Percentiles rank a stretch among this genome's conserved stretches.
phyloP scores from a whole-genome alignment of 2,797 vertebrate genomes.

The Neopelma chrysocephalum region DNA sequence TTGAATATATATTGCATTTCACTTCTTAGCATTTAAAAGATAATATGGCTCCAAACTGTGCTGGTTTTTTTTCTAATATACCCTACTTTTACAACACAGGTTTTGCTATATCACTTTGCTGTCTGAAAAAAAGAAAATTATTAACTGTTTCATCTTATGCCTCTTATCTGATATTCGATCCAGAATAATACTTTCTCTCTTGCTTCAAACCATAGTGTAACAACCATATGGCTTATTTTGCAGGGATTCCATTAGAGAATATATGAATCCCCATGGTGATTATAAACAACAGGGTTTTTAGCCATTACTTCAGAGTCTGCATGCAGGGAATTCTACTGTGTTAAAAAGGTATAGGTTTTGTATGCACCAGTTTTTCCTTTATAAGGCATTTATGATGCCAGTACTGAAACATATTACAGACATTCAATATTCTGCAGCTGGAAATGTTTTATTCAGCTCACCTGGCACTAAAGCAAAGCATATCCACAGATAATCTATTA shows the following conservation, averaged over 20 bases:
- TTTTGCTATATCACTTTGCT: background rate
- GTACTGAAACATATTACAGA: background rate
- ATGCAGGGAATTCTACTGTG: background rate
- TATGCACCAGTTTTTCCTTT: background rate
- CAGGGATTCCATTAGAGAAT: slow-evolving; percentile 14
- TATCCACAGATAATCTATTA: slow-evolving; percentile 17
- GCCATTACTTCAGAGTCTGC: background rate
- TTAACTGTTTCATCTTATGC: background rate
- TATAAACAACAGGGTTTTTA: background rate
- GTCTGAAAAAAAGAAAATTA: background rate
- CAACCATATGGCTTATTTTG: slow-evolving; percentile 27
- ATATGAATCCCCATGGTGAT: background rate
- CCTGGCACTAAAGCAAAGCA: background rate
- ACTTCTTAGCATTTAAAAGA: background rate
- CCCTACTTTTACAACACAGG: background rate
- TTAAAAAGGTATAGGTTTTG: background rate
- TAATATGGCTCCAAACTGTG: background rate
- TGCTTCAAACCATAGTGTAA: background rate
- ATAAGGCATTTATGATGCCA: background rate
- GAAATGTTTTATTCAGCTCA: slow-evolving; percentile 18
- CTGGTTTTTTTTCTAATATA: background rate
- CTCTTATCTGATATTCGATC: background rate
- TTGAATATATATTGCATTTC: background rate
- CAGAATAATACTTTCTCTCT: background rate
- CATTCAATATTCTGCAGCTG: background rate